Evolutionary conservation across 2,797 vertebrate species (phyloP).

Genomic region (Spinibarbus caldwelli): DNA sequence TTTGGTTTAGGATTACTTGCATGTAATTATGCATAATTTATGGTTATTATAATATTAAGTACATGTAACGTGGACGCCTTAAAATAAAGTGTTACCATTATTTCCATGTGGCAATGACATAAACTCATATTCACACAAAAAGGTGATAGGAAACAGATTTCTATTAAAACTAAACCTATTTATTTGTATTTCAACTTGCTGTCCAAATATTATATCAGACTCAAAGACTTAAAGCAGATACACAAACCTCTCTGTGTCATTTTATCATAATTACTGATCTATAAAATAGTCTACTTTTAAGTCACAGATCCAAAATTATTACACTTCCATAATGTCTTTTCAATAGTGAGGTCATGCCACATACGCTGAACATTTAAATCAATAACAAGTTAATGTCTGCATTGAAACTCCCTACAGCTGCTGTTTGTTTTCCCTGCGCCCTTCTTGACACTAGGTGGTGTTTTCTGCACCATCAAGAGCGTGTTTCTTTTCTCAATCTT

Average conservation of each 20-base stretch:
- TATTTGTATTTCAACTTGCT: not conserved
- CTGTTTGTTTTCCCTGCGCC: constrained; percentile 12
- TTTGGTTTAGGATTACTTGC: no score
- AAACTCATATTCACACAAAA: not conserved
- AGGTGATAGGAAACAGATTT: not conserved
- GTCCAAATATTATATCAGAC: constrained; percentile 6
- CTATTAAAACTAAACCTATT: no score
- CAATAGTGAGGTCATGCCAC: not conserved
- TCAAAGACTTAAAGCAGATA: not conserved
- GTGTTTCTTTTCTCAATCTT: constrained; percentile 92
- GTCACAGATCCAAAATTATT: not conserved
- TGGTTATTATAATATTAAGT: no score
- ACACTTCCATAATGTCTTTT: no score
- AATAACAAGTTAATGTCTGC: not conserved
- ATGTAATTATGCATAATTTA: no score
- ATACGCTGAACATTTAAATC: not conserved
- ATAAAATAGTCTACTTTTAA: not conserved
- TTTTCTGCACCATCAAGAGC: constrained; percentile 80
- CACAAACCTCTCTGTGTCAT: no score
- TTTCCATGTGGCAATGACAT: not conserved
- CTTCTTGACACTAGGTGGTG: constrained; percentile 63
- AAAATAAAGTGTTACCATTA: no score
- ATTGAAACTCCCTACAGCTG: no score
- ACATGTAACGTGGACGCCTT: no score
- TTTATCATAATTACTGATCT: no score